A percentile compares a stretch with the other conserved stretches of the same genome.
Evolutionary conservation across 2,113 vertebrate species (phyloP).

Genomic region (Bambusicola thoracicus): DNA sequence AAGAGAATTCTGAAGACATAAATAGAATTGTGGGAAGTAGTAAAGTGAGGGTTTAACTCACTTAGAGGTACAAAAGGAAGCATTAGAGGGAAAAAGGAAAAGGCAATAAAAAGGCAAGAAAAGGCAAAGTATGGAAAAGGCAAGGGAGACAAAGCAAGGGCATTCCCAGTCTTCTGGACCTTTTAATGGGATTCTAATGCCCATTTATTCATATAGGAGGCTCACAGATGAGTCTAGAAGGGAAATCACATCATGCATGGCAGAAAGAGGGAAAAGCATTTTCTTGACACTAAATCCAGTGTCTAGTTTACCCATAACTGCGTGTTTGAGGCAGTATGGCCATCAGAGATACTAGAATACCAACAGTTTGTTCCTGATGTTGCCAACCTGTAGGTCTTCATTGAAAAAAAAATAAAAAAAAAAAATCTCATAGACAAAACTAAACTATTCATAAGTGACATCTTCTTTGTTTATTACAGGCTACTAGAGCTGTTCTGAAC

Average conservation of each 20-base stretch:
- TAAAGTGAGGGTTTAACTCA: background rate
- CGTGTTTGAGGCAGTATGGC: background rate
- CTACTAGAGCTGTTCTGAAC: no score
- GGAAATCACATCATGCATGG: background rate
- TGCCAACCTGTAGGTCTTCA: background rate
- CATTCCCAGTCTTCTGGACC: background rate
- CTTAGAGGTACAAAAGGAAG: background rate
- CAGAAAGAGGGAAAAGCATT: background rate
- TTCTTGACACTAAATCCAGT: background rate
- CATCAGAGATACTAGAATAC: background rate
- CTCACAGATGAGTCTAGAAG: background rate
- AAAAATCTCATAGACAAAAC: background rate
- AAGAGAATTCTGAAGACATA: background rate
- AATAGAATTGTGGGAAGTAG: background rate
- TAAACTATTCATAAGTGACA: background rate
- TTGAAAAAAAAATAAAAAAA: background rate
- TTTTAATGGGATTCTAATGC: background rate
- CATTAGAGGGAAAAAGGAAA: fast-evolving
- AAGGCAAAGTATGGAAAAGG: background rate
- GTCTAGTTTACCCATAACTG: background rate
- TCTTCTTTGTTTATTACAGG: no score
- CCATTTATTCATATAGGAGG: background rate
- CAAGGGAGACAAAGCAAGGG: background rate
- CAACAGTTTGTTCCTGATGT: background rate
- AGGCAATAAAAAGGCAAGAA: background rate